Evolutionary conservation across 2,888 invertebrate species (phyloP).

Genomic region (Sarcophaga carnaria): DNA sequence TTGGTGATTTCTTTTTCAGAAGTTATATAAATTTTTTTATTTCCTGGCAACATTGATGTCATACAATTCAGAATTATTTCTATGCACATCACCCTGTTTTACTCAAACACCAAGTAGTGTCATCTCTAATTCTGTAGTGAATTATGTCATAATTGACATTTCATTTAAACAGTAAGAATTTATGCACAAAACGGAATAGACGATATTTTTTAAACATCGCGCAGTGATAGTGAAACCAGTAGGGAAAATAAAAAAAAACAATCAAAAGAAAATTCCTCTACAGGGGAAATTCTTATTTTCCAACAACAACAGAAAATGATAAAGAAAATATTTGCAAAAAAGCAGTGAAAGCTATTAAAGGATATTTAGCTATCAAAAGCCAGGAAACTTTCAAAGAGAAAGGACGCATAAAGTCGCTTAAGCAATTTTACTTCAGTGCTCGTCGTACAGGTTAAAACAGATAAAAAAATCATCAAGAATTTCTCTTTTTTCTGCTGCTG

Average conservation of each 20-base stretch:
- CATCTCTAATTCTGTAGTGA: conserved; percentile 34
- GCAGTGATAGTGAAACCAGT: conserved; percentile 48
- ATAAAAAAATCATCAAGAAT: not conserved
- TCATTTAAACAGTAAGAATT: conserved; percentile 47
- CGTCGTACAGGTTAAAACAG: conserved; percentile 30
- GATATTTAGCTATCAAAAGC: conserved; percentile 50
- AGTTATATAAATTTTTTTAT: not conserved
- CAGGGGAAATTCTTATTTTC: conserved; percentile 34
- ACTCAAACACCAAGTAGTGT: not conserved
- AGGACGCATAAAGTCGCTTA: conserved; percentile 37
- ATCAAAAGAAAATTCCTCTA: conserved; percentile 54
- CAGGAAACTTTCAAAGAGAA: conserved; percentile 50
- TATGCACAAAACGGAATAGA: conserved; percentile 54
- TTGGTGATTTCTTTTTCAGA: not conserved
- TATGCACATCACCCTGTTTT: conserved; percentile 22
- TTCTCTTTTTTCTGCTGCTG: conserved; percentile 5
- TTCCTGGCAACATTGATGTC: not conserved
- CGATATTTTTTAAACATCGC: conserved; percentile 39
- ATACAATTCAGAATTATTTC: not conserved
- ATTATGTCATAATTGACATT: conserved; percentile 60
- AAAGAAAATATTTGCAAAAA: conserved; percentile 32
- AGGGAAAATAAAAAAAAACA: conserved; percentile 25
- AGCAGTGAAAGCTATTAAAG: conserved; percentile 42
- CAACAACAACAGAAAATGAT: conserved; percentile 30
- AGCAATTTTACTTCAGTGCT: not conserved